Evolutionary conservation across 2,113 vertebrate species (phyloP).

Genomic region (Chaenocephalus aceratus): DNA sequence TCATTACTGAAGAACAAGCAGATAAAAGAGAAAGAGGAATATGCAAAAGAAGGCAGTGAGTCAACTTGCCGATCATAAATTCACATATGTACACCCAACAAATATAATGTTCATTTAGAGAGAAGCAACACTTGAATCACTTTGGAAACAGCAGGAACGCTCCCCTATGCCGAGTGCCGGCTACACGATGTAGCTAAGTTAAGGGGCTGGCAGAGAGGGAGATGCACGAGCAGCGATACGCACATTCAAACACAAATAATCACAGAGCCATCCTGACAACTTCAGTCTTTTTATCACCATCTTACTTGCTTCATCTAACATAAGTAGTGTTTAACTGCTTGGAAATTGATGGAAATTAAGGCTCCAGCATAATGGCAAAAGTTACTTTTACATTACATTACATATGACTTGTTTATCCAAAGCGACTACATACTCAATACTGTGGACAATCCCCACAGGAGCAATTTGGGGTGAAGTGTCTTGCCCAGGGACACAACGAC

Average conservation of each 20-base stretch:
- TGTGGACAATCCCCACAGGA: too few relatives aligned
- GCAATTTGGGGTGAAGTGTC: too few relatives aligned
- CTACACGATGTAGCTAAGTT: constrained; percentile 36
- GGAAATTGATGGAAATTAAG: constrained; percentile 17
- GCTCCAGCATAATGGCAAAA: too few relatives aligned
- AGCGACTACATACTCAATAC: too few relatives aligned
- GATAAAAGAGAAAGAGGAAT: constrained; percentile 13
- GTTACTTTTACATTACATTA: too few relatives aligned
- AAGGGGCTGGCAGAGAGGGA: constrained; percentile 18
- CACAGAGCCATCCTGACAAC: constrained; percentile 11
- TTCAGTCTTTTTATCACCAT: constrained; percentile 10
- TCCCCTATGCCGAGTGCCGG: constrained; percentile 5
- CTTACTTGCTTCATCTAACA: constrained; percentile 7
- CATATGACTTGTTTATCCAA: too few relatives aligned
- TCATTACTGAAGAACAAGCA: constrained; percentile 8
- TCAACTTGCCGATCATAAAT: constrained; percentile 5
- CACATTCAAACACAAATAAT: constrained; percentile 38
- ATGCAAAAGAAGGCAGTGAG: constrained; percentile 15
- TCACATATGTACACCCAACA: not conserved
- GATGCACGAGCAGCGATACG: not conserved
- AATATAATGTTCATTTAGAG: constrained; percentile 43
- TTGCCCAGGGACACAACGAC: too few relatives aligned
- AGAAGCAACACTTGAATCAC: constrained; percentile 52
- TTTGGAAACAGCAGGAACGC: constrained; percentile 50
- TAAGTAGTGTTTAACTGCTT: constrained; percentile 1